Evolutionary conservation across 2,797 vertebrate genomes (phyloP).

Genomic region (Sebastes baramenuke): DNA sequence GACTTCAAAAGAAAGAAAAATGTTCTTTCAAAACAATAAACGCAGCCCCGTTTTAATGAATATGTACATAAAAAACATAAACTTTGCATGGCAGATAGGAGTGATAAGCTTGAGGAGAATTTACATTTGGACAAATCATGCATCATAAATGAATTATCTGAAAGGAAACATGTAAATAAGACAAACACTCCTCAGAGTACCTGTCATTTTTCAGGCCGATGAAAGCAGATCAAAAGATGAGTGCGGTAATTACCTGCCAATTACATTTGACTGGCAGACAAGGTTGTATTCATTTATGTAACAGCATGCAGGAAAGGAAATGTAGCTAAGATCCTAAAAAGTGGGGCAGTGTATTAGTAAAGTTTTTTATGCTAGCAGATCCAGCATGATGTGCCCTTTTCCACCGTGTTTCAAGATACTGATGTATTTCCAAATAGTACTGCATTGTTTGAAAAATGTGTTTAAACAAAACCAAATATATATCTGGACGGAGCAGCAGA

Average conservation of each 20-base stretch:
- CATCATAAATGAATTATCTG: conserved; percentile 7
- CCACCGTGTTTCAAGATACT: not conserved
- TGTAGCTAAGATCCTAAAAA: not conserved
- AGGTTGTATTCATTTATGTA: conserved; percentile 15
- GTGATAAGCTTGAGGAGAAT: not conserved
- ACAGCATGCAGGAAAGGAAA: not conserved
- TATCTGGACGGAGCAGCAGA: not conserved
- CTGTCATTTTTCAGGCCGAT: conserved; percentile 17
- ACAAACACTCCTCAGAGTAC: conserved; percentile 5
- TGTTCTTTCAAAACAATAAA: not conserved
- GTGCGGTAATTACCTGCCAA: conserved; percentile 16
- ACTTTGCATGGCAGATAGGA: not conserved
- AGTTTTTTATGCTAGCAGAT: not conserved
- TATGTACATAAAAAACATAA: not conserved
- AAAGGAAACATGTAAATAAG: conserved; percentile 18
- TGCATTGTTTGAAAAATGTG: not conserved
- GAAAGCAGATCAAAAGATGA: conserved; percentile 25
- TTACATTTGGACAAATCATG: conserved; percentile 1
- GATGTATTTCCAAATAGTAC: not conserved
- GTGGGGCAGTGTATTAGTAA: not conserved
- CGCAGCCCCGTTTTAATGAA: not conserved
- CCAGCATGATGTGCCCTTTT: not conserved
- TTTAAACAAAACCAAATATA: too few species aligned
- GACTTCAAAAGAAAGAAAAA: not conserved
- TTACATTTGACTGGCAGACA: conserved; percentile 39